Evolutionary conservation across 2,797 vertebrate genomes (phyloP), one percentile per base, ranked within the genome.

Genomic region (Thunnus albacares): DNA sequence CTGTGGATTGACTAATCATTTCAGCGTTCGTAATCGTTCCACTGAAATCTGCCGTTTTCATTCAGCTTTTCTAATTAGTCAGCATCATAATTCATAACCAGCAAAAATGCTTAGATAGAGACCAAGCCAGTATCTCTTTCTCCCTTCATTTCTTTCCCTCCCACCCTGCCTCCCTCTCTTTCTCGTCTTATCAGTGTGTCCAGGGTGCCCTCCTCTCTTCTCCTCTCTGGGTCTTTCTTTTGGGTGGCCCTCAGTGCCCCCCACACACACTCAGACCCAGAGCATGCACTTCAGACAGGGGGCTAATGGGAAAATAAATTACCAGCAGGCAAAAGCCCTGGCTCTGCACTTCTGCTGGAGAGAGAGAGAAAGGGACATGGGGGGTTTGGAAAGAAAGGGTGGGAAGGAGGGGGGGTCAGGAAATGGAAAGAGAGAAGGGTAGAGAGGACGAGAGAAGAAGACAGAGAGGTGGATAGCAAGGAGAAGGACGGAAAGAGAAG

Each of bases 281-380:
- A 90, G 90, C 90, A 87, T 92, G 91, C 94, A 94, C 94, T 94
- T 95, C 93, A 94, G 90, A 96, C 91, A 87, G 87, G 89, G 87
- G 92, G 90, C 92, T 94, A 94, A 95, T 95, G 90, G 94, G 92
- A 95, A 96, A 95, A 95, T 93, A 96, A 93, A 95, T 95, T 93
- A 94, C 93, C 91, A 92, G 88, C 87, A 89, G 89, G 81, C 88
- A 93, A 95, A 94, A 93, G 90, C 88, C 92, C 93, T 90, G 90
- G 87, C 94, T 91, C 90, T 89, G 93, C 94, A 94, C 90, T 94
- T 95, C 92, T 93, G 84, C 90, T 55, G 84, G 68, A 85, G 83
- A 87, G 74, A 84, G 79, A 80, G 77, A 89, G 81, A 90, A 87
- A 87, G 79, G 71, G 82, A 83, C 74, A 85, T 20, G n/a, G 66